phyloP scores from a whole-genome alignment of 1,140 invertebrate genomes.

The Drosophila nigromelanica region DNA sequence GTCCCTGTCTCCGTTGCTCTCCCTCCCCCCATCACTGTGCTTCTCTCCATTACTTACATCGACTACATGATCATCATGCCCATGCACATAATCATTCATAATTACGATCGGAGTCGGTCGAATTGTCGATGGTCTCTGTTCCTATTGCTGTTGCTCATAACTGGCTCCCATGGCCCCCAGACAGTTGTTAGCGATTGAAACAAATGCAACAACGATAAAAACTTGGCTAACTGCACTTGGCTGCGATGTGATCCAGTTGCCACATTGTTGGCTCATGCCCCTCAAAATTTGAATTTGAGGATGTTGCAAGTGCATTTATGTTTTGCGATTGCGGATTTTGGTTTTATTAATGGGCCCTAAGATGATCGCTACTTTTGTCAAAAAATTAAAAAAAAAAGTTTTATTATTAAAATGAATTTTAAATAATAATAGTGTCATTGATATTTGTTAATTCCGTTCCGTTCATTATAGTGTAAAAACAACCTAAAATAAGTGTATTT shows the following conservation, averaged over 20 bases:
- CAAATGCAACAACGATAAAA: background rate
- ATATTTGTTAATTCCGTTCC: too few species aligned
- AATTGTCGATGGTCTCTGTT: conserved; percentile 7
- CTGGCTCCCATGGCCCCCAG: conserved; percentile 48
- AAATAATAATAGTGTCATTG: too few species aligned
- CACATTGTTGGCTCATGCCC: conserved; percentile 20
- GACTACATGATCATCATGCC: conserved; percentile 49
- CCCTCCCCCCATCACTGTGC: background rate
- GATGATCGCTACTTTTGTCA: too few species aligned
- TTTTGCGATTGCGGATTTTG: too few species aligned
- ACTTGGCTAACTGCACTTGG: conserved; percentile 28
- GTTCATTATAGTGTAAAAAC: too few species aligned
- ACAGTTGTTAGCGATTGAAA: conserved; percentile 44
- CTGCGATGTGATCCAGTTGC: conserved; percentile 23
- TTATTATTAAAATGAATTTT: too few species aligned
- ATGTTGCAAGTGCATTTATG: too few species aligned
- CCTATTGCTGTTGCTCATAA: conserved; percentile 46
- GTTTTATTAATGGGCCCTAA: too few species aligned
- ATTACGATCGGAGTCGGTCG: conserved; percentile 44
- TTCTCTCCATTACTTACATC: background rate
- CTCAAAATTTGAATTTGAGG: conserved; percentile 29
- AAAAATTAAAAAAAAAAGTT: too few species aligned
- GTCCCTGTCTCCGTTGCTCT: background rate
- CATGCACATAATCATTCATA: conserved; percentile 80
- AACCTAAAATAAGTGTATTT: too few species aligned